Evolutionary conservation across 2,113 vertebrate genomes (phyloP).

Genomic region (Porphyrio hochstetteri): DNA sequence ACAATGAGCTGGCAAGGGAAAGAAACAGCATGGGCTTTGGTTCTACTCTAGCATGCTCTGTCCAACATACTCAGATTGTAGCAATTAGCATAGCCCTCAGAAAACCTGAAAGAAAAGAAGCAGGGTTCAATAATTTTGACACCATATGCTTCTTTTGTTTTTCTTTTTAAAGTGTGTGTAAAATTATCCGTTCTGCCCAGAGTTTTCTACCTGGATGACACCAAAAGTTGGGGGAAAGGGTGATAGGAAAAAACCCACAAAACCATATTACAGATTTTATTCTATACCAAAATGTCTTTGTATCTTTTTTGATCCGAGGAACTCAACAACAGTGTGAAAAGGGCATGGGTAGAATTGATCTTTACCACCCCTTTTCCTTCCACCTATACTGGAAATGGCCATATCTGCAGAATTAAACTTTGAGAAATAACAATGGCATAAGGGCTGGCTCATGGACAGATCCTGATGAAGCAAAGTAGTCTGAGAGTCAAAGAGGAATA

Average conservation of each 20-base stretch:
- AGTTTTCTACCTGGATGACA: not conserved
- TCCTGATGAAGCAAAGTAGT: not conserved
- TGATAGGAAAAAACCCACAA: not conserved
- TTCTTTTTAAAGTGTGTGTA: not conserved
- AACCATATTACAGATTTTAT: not conserved
- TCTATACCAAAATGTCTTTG: not conserved
- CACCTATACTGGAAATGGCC: not conserved
- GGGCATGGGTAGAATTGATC: not conserved
- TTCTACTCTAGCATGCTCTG: not conserved
- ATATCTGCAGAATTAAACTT: not conserved
- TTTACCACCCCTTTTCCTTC: not conserved
- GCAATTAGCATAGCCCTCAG: not conserved
- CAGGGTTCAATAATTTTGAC: not conserved
- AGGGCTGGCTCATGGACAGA: not conserved
- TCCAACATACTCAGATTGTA: not conserved
- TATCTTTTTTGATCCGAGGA: not conserved
- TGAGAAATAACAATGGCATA: not conserved
- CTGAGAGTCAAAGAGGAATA: not conserved
- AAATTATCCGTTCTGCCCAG: not conserved
- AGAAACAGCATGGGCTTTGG: not conserved
- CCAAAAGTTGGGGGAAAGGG: not conserved
- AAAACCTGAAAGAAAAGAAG: not conserved
- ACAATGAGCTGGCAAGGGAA: not conserved
- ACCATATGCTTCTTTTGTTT: not conserved
- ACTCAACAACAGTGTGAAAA: not conserved